A percentile compares a stretch with the other conserved stretches of the same genome.
These are phyloP conservation scores for Helarctos malayanus DNA, from an alignment of 2,797 vertebrate genomes.

Conservation along the genomic window DNA sequence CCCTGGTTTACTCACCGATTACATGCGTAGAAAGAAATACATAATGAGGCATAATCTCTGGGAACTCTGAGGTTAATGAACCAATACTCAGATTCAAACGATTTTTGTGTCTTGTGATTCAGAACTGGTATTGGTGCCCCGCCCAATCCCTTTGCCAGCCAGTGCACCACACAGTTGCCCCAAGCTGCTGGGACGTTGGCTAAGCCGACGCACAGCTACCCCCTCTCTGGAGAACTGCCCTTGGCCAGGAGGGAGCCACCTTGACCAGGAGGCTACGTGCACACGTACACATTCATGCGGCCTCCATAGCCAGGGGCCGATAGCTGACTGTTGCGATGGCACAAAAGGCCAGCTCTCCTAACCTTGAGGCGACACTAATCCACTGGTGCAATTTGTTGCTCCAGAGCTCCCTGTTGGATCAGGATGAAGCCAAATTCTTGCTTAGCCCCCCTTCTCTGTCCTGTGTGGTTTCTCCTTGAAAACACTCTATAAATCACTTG, in stretches of 20 bases:
- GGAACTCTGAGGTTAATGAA: constrained; percentile 54
- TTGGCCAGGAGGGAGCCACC: neutral
- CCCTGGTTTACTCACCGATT: constrained; percentile 19
- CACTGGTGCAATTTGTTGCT: neutral
- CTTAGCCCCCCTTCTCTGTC: neutral
- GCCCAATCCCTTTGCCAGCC: neutral
- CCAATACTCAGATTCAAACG: constrained; percentile 3
- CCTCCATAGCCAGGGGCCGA: neutral
- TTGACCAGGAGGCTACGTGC: neutral
- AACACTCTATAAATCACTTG: constrained; percentile 39
- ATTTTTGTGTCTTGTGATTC: constrained; percentile 21
- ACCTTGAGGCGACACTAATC: neutral
- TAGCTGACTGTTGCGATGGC: accelerated
- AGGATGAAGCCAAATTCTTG: neutral
- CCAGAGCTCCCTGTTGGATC: neutral
- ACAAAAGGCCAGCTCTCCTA: neutral
- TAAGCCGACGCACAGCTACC: neutral
- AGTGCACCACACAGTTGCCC: neutral
- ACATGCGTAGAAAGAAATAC: constrained; percentile 18
- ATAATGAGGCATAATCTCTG: constrained; percentile 6
- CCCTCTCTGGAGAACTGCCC: constrained; percentile 11
- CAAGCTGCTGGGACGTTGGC: neutral
- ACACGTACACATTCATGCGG: no score
- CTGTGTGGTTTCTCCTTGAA: neutral
- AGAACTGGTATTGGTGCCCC: neutral